Base-by-base conservation (phyloP, 1,140 invertebrate genomes). In the Bombus consobrinus region DNA sequence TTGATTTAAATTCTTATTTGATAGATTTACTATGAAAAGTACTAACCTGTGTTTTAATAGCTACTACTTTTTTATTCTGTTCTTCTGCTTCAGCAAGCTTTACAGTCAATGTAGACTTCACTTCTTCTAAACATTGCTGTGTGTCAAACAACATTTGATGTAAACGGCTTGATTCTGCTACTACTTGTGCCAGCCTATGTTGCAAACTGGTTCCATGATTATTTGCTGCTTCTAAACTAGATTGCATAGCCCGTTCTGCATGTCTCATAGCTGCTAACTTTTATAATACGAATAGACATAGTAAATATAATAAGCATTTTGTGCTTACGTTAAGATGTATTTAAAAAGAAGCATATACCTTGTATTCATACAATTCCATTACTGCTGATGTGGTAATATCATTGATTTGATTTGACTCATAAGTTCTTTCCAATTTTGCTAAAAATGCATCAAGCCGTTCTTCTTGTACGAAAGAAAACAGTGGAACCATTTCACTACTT, bases 301-400 rank as follows among this genome's bases (percentile, higher is more conserved):
- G 0, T 69, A 47, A 69, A 47, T 34, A 79, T 76, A 74, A 43
- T 68, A 69, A 57, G 47, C 0, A 66, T 53, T 47, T 43, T 79
- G 12, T 25, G 22, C 53, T 80, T 71, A 62, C 32, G 15, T 18
- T 62, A 62, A 10, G 47, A 25, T 59, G 28, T 41, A 73, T 43
- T 83, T 32, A 62, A 64, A 64, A 66, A 62, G 34, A 86, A 22
- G 12, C 47, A 69, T 22, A 22, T 92, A 94, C 94, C 89, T 97
- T 97, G 90, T 97, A 97, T 64, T 97, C 96, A 85, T 97, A 97
- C 73, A 97, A 91, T 92, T 97, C 97, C 96, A 97, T 97, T 5
- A 97, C 95, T 53, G 96, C 96, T 3, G 97, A 97, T 3, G 96
- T 96, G 1, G 96, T 93, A 78, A 96, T 94, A 87, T 97, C 96